phyloP scores from a whole-genome alignment of 2,113 vertebrate species.

The Carassius carassius region DNA sequence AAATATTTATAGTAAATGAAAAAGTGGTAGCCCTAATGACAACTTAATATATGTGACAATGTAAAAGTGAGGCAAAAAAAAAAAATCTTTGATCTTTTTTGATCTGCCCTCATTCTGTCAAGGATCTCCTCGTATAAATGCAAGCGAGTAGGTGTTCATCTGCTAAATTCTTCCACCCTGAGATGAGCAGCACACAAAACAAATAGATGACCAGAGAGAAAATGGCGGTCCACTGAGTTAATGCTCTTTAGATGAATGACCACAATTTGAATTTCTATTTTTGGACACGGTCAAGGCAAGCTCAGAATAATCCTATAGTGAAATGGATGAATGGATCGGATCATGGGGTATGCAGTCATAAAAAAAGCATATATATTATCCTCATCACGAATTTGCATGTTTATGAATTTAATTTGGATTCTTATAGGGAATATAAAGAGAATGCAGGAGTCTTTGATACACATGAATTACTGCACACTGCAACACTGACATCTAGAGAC shows the following conservation, averaged over 20 bases:
- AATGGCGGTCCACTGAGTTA: slow-evolving; percentile 7
- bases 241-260: slow-evolving; percentile 29
- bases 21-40: neutral
- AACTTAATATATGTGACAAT: neutral
- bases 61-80: neutral
- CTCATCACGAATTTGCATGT: neutral
- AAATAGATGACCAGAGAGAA: slow-evolving; percentile 30
- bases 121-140: neutral
- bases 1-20: neutral
- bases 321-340: neutral
- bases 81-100: neutral
- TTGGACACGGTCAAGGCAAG: slow-evolving; percentile 9
- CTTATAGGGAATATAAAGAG: neutral
- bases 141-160: neutral
- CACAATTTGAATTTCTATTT: slow-evolving; percentile 44
- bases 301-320: slow-evolving; percentile 15
- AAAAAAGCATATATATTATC: neutral
- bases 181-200: slow-evolving; percentile 15
- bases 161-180: neutral
- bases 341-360: neutral
- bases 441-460: neutral
- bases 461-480: neutral
- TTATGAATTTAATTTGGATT: neutral
- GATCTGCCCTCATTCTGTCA: slow-evolving; percentile 26
- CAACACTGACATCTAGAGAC: slow-evolving; percentile 51